Base-by-base conservation (phyloP, 2,888 invertebrate genomes). In the Dromius quadrimaculatus region DNA sequence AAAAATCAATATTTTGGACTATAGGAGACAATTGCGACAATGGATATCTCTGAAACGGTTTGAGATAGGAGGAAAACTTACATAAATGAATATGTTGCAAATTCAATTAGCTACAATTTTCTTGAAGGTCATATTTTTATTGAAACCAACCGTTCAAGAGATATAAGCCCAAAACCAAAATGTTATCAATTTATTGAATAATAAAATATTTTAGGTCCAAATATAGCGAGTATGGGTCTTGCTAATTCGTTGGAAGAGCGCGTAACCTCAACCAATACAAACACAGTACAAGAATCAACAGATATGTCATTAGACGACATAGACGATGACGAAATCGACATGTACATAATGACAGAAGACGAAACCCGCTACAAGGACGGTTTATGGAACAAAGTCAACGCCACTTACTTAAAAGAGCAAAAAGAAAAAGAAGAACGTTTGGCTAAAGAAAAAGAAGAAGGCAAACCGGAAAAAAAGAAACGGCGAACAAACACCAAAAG, bases 241-340 rank as follows among this genome's bases (percentile, higher is more conserved):
- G 89, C 85, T 0, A 84, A 85, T 43, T 84, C 84, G 6, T 82
- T 85, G 71, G 84, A 85, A 32, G 86, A 87, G 57, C 45, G 62
- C 11, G 62, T 70, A 9, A 61, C 36, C 23, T n/a, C n/a, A n/a
- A 70, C 62, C 17, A 77, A 84, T 0, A 76, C 78, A 19, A 78
- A 83, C 78, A 72, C 75, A 73, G 3, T 74, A 8, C 74, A 76
- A 62, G 74, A 75, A 11, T 41, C 63, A 23, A 36, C 38, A 47
- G 92, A 92, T 74, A 82, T 94, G 11, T 86, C 90, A 74, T 83
- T 94, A 38, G 89, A 89, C 41, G 90, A 88, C 36, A 87, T 95
- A 57, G 95, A 98, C 77, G 98, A 98, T 77, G 91, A 89, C 2
- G 98, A 98, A 84, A 86, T 98, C 50, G 92, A 93, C 78, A 89